Evolutionary conservation across 2,113 vertebrate species (phyloP), one percentile per base, ranked within the genome.

Genomic region (Notechis scutatus): DNA sequence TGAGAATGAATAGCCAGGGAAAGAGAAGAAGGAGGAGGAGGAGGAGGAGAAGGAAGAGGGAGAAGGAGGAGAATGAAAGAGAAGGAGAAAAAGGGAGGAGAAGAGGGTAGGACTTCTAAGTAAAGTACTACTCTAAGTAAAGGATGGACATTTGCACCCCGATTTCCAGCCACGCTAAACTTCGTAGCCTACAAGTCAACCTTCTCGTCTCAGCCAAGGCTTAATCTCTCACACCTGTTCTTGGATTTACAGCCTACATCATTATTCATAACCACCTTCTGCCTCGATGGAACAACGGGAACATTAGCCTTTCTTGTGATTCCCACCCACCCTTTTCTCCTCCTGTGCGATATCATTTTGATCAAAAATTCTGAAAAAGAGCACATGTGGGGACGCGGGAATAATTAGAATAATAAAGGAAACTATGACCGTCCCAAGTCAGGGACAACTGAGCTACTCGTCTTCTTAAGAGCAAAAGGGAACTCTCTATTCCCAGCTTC

Each of bases 11-110:
- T 7, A 45, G 45, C 45, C 4, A 7, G 1, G 47, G 47, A 47
- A 47, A 8, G 7, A 47, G 7, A 0, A 24, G 2, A 0, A 8
- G 15, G 1, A 21, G 7, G 1, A 24, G 24, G 3, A 5, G 57
- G 1, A 10, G 7, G 0, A 24, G 2, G 23, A 10, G 2, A 0
- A 9, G 23, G 0, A 9, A 8, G 8, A 26, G 3, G 21, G 0
- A 11, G 8, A 0, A 61, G 59, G 0, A 26, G 59, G 10, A 10
- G 59, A 45, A 45, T 5, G 5, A 45, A 45, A 3, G 7, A 26
- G 9, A 26, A 29, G 24, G 26, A 12, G 3, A 11, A 61, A 26
- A 61, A 1, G 24, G 59, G 10, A 61, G 59, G 10, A 64, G 59
- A 59, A 24, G 26, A 69, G 29, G 64, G 14, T 2, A 74, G 64